These are phyloP conservation scores for Dendrolimus kikuchii DNA, from an alignment of 1,140 invertebrate genomes.

Conservation along the genomic window DNA sequence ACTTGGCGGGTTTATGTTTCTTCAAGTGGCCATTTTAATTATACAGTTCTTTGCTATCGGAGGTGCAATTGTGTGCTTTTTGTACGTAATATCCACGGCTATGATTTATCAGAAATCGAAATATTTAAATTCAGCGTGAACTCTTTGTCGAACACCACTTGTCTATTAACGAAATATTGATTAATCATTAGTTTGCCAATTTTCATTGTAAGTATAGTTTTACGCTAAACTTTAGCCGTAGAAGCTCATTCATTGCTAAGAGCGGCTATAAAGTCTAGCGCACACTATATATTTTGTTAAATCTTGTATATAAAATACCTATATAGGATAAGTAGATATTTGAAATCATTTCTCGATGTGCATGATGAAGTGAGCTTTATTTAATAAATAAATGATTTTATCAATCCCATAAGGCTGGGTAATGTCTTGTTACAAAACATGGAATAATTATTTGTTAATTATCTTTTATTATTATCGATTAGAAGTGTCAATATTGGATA, in stretches of 20 bases:
- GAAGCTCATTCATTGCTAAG: background rate
- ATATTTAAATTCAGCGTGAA: background rate
- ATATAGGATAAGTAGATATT: constrained; percentile 43
- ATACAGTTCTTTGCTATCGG: constrained; percentile 1
- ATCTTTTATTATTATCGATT: constrained; percentile 15
- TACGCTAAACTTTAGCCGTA: too few relatives aligned
- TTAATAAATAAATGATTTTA: constrained; percentile 10
- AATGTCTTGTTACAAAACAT: constrained; percentile 20
- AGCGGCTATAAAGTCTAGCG: constrained; percentile 20
- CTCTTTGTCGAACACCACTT: background rate
- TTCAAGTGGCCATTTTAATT: too few relatives aligned
- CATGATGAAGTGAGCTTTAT: constrained; percentile 14
- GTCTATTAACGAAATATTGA: too few relatives aligned
- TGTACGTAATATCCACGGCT: constrained; percentile 11
- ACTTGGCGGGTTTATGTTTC: too few relatives aligned
- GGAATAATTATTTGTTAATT: constrained; percentile 19
- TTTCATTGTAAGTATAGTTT: too few relatives aligned
- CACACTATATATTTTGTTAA: constrained; percentile 39
- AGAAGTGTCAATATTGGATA: constrained; percentile 5
- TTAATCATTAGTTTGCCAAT: too few relatives aligned
- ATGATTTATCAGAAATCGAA: constrained; percentile 15
- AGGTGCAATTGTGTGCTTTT: constrained; percentile 29
- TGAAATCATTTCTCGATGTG: constrained; percentile 24
- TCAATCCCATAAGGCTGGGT: constrained; percentile 10
- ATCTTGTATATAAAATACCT: constrained; percentile 50